phyloP scores from a whole-genome alignment of 2,888 invertebrate species.

The Bibio marci region DNA sequence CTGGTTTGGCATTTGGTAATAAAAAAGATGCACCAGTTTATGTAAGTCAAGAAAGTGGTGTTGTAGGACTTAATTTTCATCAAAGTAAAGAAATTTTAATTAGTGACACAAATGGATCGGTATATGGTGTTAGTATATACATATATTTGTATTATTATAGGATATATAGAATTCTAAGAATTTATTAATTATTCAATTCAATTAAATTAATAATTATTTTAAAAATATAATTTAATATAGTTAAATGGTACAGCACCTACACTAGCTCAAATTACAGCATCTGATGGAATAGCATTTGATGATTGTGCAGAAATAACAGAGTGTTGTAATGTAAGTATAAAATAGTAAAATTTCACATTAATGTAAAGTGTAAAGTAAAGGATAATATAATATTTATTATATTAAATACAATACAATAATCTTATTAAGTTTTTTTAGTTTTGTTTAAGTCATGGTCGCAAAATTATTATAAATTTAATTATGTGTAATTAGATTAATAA shows the following conservation, averaged over 20 bases:
- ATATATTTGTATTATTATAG: too few species aligned
- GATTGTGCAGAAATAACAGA: constrained; percentile 24
- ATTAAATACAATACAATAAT: too few species aligned
- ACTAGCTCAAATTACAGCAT: constrained; percentile 1
- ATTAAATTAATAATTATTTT: too few species aligned
- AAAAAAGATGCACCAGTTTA: constrained; percentile 68
- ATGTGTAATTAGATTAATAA: too few species aligned
- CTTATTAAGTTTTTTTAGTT: too few species aligned
- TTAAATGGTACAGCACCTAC: constrained; percentile 7
- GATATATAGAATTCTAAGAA: too few species aligned
- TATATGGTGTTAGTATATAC: constrained; percentile 22
- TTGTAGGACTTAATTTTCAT: constrained; percentile 75
- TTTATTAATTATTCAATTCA: too few species aligned
- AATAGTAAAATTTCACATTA: too few species aligned
- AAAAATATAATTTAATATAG: constrained; percentile 1
- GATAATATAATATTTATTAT: too few species aligned
- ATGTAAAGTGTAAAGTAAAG: too few species aligned
- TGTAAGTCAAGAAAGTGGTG: constrained; percentile 72
- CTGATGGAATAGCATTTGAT: constrained; percentile 29
- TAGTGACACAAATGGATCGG: constrained; percentile 49
- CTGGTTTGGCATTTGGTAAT: constrained; percentile 63
- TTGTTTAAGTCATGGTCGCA: too few species aligned
- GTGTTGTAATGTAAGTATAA: constrained; percentile 33
- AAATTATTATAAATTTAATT: too few species aligned
- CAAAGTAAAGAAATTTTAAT: constrained; percentile 80